Evolutionary conservation across 2,888 invertebrate species (phyloP).

Genomic region (Lasioglossum pauxillum): DNA sequence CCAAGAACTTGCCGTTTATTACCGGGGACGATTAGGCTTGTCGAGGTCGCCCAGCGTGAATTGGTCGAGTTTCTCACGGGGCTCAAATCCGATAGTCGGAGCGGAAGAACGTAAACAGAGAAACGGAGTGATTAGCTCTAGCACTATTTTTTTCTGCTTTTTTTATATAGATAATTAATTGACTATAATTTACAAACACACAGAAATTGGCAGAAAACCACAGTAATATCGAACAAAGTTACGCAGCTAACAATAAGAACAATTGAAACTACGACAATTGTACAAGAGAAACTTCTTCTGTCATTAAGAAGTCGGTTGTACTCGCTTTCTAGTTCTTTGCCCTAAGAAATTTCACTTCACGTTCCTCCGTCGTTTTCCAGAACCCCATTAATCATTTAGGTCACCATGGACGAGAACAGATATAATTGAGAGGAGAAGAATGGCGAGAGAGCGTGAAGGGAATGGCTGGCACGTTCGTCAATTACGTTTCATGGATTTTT

Average conservation of each 20-base stretch:
- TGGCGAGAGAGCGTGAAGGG: not conserved
- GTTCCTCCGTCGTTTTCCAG: not conserved
- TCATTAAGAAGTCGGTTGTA: not conserved
- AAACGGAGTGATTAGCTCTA: no score
- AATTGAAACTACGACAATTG: not conserved
- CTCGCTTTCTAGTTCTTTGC: constrained; percentile 27
- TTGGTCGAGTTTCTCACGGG: no score
- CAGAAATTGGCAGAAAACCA: not conserved
- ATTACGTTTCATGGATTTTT: not conserved
- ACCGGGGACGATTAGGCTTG: no score
- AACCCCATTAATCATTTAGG: constrained; percentile 5
- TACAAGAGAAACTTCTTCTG: not conserved
- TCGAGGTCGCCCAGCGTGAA: no score
- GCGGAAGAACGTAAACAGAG: no score
- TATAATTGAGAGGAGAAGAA: not conserved
- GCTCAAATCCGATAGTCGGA: no score
- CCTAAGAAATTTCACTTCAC: constrained; percentile 1
- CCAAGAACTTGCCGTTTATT: no score
- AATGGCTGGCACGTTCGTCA: not conserved
- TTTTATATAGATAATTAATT: no score
- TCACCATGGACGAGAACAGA: not conserved
- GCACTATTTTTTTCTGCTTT: no score
- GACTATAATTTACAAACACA: no score
- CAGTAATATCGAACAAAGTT: not conserved
- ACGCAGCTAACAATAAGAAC: not conserved